Evolutionary conservation across 2,888 invertebrate genomes (phyloP).

Genomic region (Nysson spinosus): DNA sequence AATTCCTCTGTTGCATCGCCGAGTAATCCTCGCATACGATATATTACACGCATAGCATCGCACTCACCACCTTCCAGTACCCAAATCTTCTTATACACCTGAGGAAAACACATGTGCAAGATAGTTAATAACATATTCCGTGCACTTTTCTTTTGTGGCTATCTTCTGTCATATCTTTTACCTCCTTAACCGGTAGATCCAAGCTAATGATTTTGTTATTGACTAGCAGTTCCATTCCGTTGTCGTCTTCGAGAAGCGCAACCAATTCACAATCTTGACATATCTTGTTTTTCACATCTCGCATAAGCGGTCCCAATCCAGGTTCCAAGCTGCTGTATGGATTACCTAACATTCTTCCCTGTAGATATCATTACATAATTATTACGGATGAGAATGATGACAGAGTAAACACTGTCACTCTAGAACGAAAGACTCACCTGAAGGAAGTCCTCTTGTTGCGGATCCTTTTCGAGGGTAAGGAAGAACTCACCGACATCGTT

Average conservation of each 20-base stretch:
- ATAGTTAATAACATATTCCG: no score
- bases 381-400: no score
- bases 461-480: conserved; percentile 97
- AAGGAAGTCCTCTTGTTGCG: conserved; percentile 98
- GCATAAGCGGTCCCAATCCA: conserved; percentile 97
- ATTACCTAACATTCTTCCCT: conserved; percentile 98
- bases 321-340: conserved; percentile 96
- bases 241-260: conserved; percentile 98
- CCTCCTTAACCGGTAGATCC: conserved; percentile 96
- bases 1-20: conserved; percentile 99
- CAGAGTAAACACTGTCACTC: no score
- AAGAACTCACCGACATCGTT: conserved; percentile 98
- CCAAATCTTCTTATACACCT: conserved; percentile 88
- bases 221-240: conserved; percentile 98
- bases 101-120: conserved; percentile 19
- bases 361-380: conserved; percentile 43
- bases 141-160: no score
- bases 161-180: no score
- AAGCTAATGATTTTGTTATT: conserved; percentile 99
- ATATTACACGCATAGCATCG: conserved; percentile 98
- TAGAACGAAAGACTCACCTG: conserved; percentile 79
- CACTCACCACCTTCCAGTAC: conserved; percentile 92
- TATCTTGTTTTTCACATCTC: conserved; percentile 99
- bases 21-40: conserved; percentile 97
- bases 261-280: conserved; percentile 98